These are phyloP conservation scores for Arion vulgaris DNA, from an alignment of 1,140 invertebrate genomes.

Conservation along the genomic window DNA sequence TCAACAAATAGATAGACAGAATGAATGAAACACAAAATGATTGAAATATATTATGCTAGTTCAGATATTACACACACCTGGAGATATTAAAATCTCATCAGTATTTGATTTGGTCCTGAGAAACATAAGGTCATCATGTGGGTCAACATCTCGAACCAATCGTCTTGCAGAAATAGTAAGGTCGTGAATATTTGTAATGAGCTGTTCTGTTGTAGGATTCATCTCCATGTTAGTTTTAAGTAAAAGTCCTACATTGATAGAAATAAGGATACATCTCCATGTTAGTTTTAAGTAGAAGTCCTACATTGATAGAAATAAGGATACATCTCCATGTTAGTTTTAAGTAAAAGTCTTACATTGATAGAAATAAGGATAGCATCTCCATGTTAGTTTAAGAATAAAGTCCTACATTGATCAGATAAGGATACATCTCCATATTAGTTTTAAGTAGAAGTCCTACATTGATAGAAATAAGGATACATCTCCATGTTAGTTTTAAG, in stretches of 20 bases:
- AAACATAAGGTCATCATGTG: constrained; percentile 32
- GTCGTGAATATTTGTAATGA: constrained; percentile 15
- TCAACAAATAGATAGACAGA: background rate
- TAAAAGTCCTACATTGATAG: background rate
- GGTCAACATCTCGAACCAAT: constrained; percentile 24
- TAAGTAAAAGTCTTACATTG: too few species aligned
- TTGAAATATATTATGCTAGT: background rate
- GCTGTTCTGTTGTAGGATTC: background rate
- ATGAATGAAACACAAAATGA: background rate
- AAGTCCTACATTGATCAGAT: too few species aligned
- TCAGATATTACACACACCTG: background rate
- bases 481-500: too few species aligned
- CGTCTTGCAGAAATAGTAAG: constrained; percentile 6
- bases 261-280: background rate
- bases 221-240: constrained; percentile 3
- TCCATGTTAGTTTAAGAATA: too few species aligned
- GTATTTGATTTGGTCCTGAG: background rate
- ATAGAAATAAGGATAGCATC: too few species aligned
- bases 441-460: too few species aligned
- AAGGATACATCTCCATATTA: too few species aligned
- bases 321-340: too few species aligned
- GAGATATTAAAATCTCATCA: constrained; percentile 28
- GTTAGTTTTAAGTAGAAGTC: too few species aligned
- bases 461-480: too few species aligned
- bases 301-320: too few species aligned